phyloP scores from a whole-genome alignment of 2,888 invertebrate genomes.

The Taphrorychus bicolor region DNA sequence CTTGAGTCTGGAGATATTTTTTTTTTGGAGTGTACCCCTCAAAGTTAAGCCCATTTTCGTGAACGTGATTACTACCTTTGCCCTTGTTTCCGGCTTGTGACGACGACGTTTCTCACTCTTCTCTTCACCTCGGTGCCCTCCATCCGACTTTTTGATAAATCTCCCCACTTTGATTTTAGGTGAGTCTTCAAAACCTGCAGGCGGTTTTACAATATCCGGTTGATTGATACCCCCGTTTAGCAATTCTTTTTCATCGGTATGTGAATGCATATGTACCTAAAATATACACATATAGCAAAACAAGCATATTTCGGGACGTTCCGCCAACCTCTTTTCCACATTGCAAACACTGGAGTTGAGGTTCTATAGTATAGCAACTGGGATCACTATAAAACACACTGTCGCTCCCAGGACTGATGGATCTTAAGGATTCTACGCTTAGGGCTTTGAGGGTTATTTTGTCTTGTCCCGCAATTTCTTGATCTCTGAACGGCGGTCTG shows the following conservation, averaged over 20 bases:
- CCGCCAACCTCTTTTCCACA: slow-evolving; percentile 76
- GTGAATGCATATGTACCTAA: slow-evolving; percentile 60
- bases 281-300: background rate
- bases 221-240: slow-evolving; percentile 20
- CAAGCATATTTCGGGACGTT: no score
- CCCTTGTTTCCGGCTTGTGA: slow-evolving; percentile 76
- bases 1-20: no score
- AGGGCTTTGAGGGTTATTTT: slow-evolving; percentile 73
- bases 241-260: slow-evolving; percentile 52
- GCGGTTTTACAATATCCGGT: slow-evolving; percentile 82
- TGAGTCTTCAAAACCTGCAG: slow-evolving; percentile 88
- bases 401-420: slow-evolving; percentile 90
- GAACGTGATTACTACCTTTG: slow-evolving; percentile 66
- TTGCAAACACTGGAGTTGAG: slow-evolving; percentile 76
- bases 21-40: no score
- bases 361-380: slow-evolving; percentile 63
- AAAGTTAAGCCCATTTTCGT: no score
- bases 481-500: background rate
- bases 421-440: slow-evolving; percentile 85
- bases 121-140: slow-evolving; percentile 73
- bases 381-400: slow-evolving; percentile 88
- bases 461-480: slow-evolving; percentile 51
- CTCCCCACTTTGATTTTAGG: slow-evolving; percentile 65
- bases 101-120: slow-evolving; percentile 67
- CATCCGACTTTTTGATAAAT: slow-evolving; percentile 81